phyloP scores from a whole-genome alignment of 2,888 invertebrate species.

The Apotomis betuletana region DNA sequence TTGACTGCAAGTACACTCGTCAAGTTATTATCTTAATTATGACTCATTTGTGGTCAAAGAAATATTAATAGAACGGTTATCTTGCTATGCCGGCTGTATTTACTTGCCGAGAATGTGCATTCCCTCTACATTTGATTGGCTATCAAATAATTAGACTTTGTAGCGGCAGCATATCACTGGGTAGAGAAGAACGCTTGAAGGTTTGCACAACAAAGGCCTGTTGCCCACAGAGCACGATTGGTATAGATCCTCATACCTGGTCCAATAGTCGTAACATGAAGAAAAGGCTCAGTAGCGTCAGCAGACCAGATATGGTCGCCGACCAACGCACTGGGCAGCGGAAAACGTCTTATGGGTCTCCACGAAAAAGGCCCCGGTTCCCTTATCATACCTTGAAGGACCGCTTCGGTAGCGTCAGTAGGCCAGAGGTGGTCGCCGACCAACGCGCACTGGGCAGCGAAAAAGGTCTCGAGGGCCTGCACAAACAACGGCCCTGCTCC shows the following conservation, averaged over 20 bases:
- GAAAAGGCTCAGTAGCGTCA: slow-evolving; percentile 72
- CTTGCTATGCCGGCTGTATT: no score
- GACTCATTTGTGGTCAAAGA: no score
- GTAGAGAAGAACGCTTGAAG: neutral
- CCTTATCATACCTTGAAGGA: slow-evolving; percentile 61
- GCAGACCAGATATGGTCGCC: slow-evolving; percentile 82
- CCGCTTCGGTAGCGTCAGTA: slow-evolving; percentile 71
- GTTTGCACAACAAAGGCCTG: slow-evolving; percentile 71
- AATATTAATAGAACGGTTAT: no score
- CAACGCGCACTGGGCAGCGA: slow-evolving; percentile 85
- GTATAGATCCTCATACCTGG: neutral
- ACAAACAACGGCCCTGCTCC: slow-evolving; percentile 79
- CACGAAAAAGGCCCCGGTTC: slow-evolving; percentile 78
- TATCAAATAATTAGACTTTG: no score
- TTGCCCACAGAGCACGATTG: slow-evolving; percentile 63
- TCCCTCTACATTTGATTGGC: no score
- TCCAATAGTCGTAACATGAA: slow-evolving; percentile 54
- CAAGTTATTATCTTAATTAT: no score
- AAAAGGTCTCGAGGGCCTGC: slow-evolving; percentile 83
- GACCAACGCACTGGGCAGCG: slow-evolving; percentile 83
- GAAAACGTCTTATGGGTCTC: slow-evolving; percentile 84
- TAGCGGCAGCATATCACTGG: neutral
- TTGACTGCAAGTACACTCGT: no score
- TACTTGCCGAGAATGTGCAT: no score
- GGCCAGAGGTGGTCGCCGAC: slow-evolving; percentile 83